Evolutionary conservation across 2,888 invertebrate species (phyloP), one percentile per base, ranked within the genome.

Genomic region (Cordilura impudica): DNA sequence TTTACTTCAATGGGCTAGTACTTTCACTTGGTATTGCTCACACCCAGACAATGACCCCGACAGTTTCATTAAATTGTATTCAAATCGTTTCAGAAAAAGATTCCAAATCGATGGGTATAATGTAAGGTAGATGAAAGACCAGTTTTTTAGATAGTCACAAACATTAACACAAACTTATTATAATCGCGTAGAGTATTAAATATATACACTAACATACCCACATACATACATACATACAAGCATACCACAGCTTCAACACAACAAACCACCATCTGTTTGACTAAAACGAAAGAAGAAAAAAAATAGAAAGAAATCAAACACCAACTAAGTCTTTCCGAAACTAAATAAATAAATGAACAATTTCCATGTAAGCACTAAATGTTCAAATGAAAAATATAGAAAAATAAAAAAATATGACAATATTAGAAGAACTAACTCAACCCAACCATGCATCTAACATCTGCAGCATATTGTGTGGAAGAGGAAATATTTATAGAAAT

Each of bases 211-310:
- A n/a, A n/a, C n/a, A n/a, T n/a, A n/a, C n/a, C n/a, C n/a, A n/a
- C 7, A 18, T 35, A 39, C 8, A 10, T 21, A 39, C 21, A 18
- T 31, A 12, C 18, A 31, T 35, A 12, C 18, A 31, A 12, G 4
- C 35, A 39, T 39, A 39, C 35, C 18, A 19, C 29, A 63, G 53
- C 14, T 54, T 18, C 45, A 66, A 66, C 49, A 58, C 7, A 75
- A 75, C 63, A 66, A 72, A 79, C 71, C 71, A 53, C 67, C 75
- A 79, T 71, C 74, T 79, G 74, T 79, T 71, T 53, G 45, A 18
- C 7, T 19, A 21, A 18, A 31, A 45, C 49, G 58, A 66, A 21
- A 43, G n/a, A 49, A 53, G 53, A 51, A 63, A 5, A 23, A 12
- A 19, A 47, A 8, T 14, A 39, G 18, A 16, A 66, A 21, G 21